Evolutionary conservation across 2,888 invertebrate genomes (phyloP).

Genomic region (Agrypnus murinus): DNA sequence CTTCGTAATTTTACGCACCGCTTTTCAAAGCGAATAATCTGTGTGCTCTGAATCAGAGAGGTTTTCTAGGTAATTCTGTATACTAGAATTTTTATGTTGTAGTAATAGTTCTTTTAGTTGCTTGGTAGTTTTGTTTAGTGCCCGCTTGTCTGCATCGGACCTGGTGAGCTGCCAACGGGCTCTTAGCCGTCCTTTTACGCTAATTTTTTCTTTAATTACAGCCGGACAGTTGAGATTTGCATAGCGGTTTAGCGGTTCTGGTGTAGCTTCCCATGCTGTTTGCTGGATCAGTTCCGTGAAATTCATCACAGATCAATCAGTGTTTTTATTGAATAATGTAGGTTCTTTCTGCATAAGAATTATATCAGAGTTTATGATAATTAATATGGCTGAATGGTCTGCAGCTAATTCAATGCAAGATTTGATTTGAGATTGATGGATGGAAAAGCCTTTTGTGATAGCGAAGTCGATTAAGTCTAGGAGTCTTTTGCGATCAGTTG

Average conservation of each 20-base stretch:
- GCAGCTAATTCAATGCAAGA: too few species aligned
- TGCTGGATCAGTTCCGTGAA: not conserved
- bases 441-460: not conserved
- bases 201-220: slow-evolving; percentile 37
- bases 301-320: not conserved
- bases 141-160: slow-evolving; percentile 35
- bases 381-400: too few species aligned
- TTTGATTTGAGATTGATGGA: too few species aligned
- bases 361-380: too few species aligned
- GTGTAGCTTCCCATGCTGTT: slow-evolving; percentile 1
- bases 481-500: too few species aligned
- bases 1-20: slow-evolving; percentile 50
- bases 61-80: slow-evolving; percentile 38
- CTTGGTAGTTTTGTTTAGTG: slow-evolving; percentile 27
- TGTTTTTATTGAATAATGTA: not conserved
- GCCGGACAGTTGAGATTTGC: slow-evolving; percentile 3
- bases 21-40: slow-evolving; percentile 57
- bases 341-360: not conserved
- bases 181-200: slow-evolving; percentile 29
- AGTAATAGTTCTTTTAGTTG: slow-evolving; percentile 34
- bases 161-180: slow-evolving; percentile 39
- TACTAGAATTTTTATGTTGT: slow-evolving; percentile 32
- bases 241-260: not conserved
- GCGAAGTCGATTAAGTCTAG: not conserved
- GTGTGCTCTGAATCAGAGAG: slow-evolving; percentile 22